Evolutionary conservation across 2,797 vertebrate genomes (phyloP).

Genomic region (Artibeus jamaicensis): DNA sequence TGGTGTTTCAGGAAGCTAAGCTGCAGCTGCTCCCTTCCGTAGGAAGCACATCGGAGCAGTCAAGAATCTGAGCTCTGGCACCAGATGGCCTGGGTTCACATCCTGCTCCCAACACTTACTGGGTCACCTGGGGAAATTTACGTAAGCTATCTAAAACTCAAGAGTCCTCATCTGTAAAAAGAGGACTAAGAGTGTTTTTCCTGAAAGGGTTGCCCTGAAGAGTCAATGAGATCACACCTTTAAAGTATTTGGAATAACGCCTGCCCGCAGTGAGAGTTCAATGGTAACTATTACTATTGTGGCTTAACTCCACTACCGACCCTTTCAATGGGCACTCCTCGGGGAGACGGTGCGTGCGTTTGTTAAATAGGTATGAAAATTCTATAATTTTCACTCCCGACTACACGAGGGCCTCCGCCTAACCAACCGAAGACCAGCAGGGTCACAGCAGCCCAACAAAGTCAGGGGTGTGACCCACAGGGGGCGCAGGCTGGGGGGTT

Average conservation of each 20-base stretch:
- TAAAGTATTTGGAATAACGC: background rate
- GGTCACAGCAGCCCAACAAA: background rate
- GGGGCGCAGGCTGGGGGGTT: no score
- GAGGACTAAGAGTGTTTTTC: background rate
- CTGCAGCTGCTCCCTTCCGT: background rate
- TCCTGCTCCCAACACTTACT: background rate
- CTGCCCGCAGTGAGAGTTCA: background rate
- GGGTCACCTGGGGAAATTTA: background rate
- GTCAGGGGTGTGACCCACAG: background rate
- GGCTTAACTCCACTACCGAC: background rate
- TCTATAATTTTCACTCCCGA: background rate
- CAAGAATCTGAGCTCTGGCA: background rate
- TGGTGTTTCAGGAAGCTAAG: background rate
- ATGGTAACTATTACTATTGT: background rate
- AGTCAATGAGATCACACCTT: background rate
- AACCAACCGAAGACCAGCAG: background rate
- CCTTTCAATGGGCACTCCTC: background rate
- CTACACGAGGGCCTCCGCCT: background rate
- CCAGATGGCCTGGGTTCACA: background rate
- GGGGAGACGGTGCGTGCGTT: background rate
- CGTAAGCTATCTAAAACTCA: background rate
- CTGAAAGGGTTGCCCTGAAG: background rate
- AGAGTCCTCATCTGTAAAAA: background rate
- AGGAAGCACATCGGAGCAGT: background rate
- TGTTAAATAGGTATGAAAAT: background rate